A percentile compares a stretch with the other conserved stretches of the same genome.
Evolutionary conservation across 2,888 invertebrate genomes (phyloP).

Genomic region (Labia minor): DNA sequence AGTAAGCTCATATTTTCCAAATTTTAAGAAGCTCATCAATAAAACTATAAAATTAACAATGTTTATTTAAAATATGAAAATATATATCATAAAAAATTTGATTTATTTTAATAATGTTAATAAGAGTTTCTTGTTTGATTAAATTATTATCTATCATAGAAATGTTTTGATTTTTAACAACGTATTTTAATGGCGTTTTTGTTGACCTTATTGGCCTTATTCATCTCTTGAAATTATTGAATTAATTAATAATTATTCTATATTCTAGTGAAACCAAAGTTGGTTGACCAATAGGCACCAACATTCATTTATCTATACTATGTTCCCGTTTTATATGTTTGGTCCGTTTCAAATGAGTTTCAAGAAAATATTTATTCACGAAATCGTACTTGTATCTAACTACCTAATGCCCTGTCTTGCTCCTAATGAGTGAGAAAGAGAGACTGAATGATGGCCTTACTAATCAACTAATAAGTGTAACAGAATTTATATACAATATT

Average conservation of each 20-base stretch:
- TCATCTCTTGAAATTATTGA: neutral
- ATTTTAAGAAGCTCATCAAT: too few relatives aligned
- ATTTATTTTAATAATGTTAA: too few relatives aligned
- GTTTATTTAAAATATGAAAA: too few relatives aligned
- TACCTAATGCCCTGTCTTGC: neutral
- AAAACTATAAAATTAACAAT: too few relatives aligned
- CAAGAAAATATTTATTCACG: neutral
- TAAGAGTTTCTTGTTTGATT: too few relatives aligned
- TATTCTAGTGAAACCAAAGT: neutral
- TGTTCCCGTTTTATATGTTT: slow-evolving; percentile 4
- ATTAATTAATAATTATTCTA: neutral
- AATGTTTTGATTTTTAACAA: neutral
- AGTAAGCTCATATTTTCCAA: neutral
- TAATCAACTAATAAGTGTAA: too few relatives aligned
- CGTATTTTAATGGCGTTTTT: neutral
- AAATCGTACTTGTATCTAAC: neutral
- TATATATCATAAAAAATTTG: too few relatives aligned
- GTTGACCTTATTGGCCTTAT: neutral
- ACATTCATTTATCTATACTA: neutral
- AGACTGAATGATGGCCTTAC: too few relatives aligned
- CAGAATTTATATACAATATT: neutral
- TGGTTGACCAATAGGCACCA: neutral
- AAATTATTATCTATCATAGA: too few relatives aligned
- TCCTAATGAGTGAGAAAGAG: too few relatives aligned
- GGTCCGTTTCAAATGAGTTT: neutral